Evolutionary conservation across 2,113 vertebrate species (phyloP), one percentile per base, ranked within the genome.

Genomic region (Dermatemys mawii): DNA sequence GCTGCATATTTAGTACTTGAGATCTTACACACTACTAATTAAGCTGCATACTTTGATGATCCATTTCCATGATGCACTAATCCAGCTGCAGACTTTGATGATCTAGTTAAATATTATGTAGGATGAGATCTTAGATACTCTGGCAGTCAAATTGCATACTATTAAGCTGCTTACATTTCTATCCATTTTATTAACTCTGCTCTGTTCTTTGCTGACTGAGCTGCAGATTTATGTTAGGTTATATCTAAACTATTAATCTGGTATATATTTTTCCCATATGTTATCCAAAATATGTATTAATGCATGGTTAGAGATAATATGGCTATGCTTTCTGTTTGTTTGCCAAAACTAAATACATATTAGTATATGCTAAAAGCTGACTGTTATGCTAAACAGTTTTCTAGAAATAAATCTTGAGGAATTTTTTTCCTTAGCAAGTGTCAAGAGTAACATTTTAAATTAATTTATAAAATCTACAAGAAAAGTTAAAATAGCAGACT

Each of bases 381-480:
- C 90, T 26, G 35, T 92, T 93, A 87, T 57, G 63, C 93, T 87
- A 78, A 88, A 88, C 10, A 3, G 11, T 91, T 94, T 48, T 38
- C 27, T 93, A 90, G 86, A 95, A 96, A 91, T 92, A 73, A 93
- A 92, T 92, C 92, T 78, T 87, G 90, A 87, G 86, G 90, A 95
- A 82, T 81, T 32, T 67, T 96, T 95, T 89, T 17, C 44, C 49
- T 87, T 57, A 44, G 32, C 48, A 87, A 19, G 44, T 84, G 76
- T 90, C 11, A 49, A 55, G 67, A 73, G 84, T 81, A 55, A 14
- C 54, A 90, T 93, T 84, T 87, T 32, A 67, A 46, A 46, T 46
- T 46, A 46, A 44, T 73, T 41, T 73, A 38, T 73, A 78, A 93
- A 53, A 84, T 49, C n/a, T 32, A 22, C 10, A 75, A 44, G 70